Evolutionary conservation across 2,888 invertebrate species (phyloP), one percentile per base, ranked within the genome.

Genomic region (Melanchra persicariae): DNA sequence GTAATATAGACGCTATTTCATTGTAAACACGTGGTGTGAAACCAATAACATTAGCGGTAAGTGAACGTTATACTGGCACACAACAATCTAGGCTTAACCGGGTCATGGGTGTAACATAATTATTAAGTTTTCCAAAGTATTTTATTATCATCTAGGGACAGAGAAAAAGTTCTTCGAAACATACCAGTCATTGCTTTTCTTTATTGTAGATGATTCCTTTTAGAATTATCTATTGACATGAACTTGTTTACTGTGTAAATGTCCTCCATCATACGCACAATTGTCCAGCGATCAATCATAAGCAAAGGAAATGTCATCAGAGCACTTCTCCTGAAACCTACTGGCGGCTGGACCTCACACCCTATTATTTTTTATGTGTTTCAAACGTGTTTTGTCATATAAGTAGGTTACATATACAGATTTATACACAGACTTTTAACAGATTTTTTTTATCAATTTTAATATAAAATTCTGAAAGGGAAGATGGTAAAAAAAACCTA

Each of bases 261-360:
- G 37, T 58, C 34, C 67, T 77, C 78, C 77, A 82, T 83, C 81
- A 78, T 77, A 79, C 77, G 76, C 73, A 68, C 61, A 79, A 77
- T 84, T 77, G 73, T 74, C 76, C 66, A 73, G 73, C 80, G 82
- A 88, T 88, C 87, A 88, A 88, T 88, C 88, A 88, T 85, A 74
- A 83, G 74, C 81, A 83, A 85, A 85, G 82, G 87, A 87, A 87
- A 87, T 87, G 87, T 85, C 87, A 85, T 85, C 83, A 83, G 67
- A 76, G 61, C 68, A 43, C 6, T 65, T 24, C 55, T 37, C 19
- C 51, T 49, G 24, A 47, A 67, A 17, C 34, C 55, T 43, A 22
- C 34, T 37, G 52, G 15, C 30, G 71, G 45, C 19, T 37, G 71
- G 59, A 61, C 60, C 22, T 34, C 58, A 55, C 52, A 43, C 58